Percentiles rank a stretch among this genome's conserved stretches.
phyloP scores from a whole-genome alignment of 2,113 vertebrate species.

The Pelecanus crispus region DNA sequence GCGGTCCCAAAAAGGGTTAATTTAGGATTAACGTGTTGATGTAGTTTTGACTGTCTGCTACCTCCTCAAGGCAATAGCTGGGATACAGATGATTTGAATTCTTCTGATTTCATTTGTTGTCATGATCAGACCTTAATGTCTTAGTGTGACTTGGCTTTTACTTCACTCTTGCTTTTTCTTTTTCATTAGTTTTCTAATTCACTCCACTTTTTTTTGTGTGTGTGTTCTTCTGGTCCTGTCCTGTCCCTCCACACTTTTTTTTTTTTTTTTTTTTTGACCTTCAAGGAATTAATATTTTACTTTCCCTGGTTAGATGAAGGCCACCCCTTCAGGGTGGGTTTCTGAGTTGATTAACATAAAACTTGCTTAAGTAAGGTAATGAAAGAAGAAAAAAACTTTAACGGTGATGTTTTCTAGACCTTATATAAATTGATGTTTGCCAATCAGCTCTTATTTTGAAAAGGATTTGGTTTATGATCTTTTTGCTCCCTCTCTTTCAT shows the following conservation, averaged over 20 bases:
- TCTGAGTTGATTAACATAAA: not conserved
- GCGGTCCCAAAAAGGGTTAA: not conserved
- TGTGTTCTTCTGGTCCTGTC: not conserved
- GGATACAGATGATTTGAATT: not conserved
- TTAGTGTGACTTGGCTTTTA: not conserved
- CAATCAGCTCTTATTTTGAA: not conserved
- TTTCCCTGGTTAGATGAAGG: not conserved
- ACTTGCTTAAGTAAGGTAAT: not conserved
- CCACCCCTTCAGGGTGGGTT: not conserved
- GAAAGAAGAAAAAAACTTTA: not conserved
- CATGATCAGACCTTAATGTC: not conserved
- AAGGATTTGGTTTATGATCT: not conserved
- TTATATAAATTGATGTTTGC: not conserved
- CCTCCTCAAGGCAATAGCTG: not conserved
- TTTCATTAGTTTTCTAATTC: not conserved
- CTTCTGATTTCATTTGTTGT: not conserved
- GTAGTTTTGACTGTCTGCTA: not conserved
- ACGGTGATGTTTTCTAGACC: not conserved
- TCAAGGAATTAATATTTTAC: not conserved
- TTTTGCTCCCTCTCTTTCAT: not conserved
- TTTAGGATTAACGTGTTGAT: not conserved
- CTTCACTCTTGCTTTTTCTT: not conserved
- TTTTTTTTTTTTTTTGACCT: not conserved
- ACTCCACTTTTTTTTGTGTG: not conserved
- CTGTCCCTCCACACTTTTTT: not conserved